Conservation (phyloP, 2,797 vertebrate genomes). For the Schizothorax lantsangensis region DNA sequence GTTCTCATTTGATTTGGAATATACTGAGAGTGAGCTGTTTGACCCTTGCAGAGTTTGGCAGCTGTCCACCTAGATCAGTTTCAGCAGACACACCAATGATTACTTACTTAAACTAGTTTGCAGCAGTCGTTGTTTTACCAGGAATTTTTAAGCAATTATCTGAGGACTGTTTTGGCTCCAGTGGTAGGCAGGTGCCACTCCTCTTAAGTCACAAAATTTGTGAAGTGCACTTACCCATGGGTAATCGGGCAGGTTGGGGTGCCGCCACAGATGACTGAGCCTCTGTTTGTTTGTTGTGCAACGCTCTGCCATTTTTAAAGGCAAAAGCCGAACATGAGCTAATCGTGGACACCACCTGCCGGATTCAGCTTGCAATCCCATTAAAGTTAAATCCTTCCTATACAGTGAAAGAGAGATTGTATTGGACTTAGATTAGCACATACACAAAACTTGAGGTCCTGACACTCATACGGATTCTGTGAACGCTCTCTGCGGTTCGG, state of each 20-base stretch:
- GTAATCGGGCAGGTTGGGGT: no score
- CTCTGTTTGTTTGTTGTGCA: no score
- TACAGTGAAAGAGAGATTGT: constrained; percentile 46
- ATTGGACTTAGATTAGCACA: constrained; percentile 30
- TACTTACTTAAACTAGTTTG: constrained; percentile 28
- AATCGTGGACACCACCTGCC: constrained; percentile 76
- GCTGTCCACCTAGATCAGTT: constrained; percentile 12
- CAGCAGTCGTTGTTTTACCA: background rate
- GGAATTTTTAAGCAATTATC: constrained; percentile 26
- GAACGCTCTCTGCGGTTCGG: background rate
- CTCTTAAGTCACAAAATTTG: background rate
- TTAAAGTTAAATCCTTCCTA: constrained; percentile 74
- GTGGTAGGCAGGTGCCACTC: constrained; percentile 23
- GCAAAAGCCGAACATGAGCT: constrained; percentile 69
- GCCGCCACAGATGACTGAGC: no score
- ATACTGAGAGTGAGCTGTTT: background rate
- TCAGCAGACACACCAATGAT: background rate
- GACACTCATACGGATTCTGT: constrained; percentile 25
- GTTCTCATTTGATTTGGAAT: background rate
- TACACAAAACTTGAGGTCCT: constrained; percentile 38
- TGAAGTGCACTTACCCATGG: no score
- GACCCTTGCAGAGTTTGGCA: background rate
- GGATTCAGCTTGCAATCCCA: constrained; percentile 75
- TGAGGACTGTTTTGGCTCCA: background rate
- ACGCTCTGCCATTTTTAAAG: constrained; percentile 64